Evolutionary conservation across 2,888 invertebrate species (phyloP).

Genomic region (Macrophya annulata): DNA sequence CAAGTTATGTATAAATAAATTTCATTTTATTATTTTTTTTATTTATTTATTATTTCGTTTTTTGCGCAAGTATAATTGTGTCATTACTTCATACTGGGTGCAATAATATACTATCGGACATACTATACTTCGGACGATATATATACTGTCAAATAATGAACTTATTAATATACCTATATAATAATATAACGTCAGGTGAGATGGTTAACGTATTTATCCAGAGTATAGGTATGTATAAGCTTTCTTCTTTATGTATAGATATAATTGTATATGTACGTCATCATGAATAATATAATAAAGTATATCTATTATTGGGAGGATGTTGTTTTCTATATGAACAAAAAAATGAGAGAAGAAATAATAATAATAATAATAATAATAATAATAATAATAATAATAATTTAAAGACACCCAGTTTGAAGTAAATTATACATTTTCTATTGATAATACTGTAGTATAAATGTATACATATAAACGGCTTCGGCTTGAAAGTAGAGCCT

Average conservation of each 20-base stretch:
- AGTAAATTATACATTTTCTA: conserved; percentile 6
- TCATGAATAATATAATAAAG: neutral
- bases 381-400: neutral
- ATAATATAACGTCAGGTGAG: neutral
- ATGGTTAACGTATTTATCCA: neutral
- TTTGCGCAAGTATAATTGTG: conserved; percentile 47
- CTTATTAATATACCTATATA: neutral
- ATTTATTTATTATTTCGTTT: neutral
- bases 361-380: too few relatives aligned
- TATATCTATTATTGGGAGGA: neutral
- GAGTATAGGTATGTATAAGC: neutral
- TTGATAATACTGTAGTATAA: conserved; percentile 51
- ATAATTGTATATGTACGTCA: too few relatives aligned
- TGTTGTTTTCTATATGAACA: neutral
- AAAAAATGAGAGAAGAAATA: too few relatives aligned
- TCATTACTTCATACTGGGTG: neutral
- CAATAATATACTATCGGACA: neutral
- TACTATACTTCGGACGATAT: neutral
- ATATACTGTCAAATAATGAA: neutral
- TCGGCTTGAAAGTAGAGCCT: conserved; percentile 32
- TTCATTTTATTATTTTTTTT: conserved; percentile 64
- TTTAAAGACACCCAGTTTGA: conserved; percentile 13
- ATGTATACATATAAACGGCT: conserved; percentile 4
- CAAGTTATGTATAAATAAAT: conserved; percentile 74
- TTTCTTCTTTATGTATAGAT: neutral